phyloP scores from a whole-genome alignment of 2,888 invertebrate genomes.

The Diachrysia chrysitis region DNA sequence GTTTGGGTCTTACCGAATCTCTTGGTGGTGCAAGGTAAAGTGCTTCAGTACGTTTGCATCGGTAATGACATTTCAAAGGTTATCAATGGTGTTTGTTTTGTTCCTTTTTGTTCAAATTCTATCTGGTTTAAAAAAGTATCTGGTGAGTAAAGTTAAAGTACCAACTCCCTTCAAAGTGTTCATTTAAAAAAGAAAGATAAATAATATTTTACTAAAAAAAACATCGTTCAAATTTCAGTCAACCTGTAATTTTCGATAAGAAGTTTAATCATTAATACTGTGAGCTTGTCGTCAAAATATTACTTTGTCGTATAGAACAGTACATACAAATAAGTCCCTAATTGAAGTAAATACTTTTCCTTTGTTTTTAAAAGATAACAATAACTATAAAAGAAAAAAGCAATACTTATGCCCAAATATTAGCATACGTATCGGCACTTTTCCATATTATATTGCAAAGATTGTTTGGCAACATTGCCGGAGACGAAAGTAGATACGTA shows the following conservation, averaged over 20 bases:
- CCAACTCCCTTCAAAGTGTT: too few species aligned
- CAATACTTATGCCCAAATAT: slow-evolving; percentile 44
- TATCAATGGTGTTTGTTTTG: neutral
- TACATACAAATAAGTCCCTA: too few species aligned
- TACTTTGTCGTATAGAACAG: too few species aligned
- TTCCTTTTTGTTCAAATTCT: neutral
- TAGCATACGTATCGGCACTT: slow-evolving; percentile 52
- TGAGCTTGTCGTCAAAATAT: too few species aligned
- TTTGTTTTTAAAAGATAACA: slow-evolving; percentile 36
- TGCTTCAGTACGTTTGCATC: slow-evolving; percentile 4
- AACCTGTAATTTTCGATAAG: too few species aligned
- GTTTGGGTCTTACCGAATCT: slow-evolving; percentile 38
- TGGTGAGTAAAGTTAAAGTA: too few species aligned
- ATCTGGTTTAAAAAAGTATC: too few species aligned
- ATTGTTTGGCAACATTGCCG: slow-evolving; percentile 45
- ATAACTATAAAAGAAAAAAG: slow-evolving; percentile 44
- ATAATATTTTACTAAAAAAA: too few species aligned
- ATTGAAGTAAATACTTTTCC: slow-evolving; percentile 11
- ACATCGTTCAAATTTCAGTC: too few species aligned
- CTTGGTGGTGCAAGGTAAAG: slow-evolving; percentile 19
- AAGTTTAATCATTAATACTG: too few species aligned
- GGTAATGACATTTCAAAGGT: neutral
- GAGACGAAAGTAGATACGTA: slow-evolving; percentile 33
- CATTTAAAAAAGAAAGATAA: too few species aligned
- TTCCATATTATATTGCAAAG: slow-evolving; percentile 47